Percentiles rank a stretch among this genome's conserved stretches.
phyloP scores from a whole-genome alignment of 2,888 invertebrate genomes.

The Laspeyria flexula region DNA sequence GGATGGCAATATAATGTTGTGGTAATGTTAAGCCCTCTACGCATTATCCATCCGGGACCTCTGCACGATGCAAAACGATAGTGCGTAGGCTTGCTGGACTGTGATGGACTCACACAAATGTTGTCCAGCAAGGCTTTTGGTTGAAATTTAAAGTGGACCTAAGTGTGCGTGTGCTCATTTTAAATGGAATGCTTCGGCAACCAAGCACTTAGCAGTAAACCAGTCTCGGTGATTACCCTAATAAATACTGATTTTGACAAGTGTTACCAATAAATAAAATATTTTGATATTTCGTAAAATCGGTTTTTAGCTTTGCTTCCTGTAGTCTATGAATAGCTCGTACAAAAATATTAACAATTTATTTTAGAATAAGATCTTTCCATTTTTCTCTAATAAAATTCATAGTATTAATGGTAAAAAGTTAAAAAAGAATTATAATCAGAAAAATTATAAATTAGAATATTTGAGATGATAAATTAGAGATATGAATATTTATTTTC shows the following conservation, averaged over 20 bases:
- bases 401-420: conserved; percentile 37
- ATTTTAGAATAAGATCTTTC: conserved; percentile 51
- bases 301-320: conserved; percentile 36
- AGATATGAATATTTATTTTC: conserved; percentile 70
- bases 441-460: conserved; percentile 62
- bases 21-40: too few relatives aligned
- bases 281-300: conserved; percentile 1
- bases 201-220: too few relatives aligned
- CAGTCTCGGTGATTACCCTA: too few relatives aligned
- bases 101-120: too few relatives aligned
- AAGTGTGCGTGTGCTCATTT: too few relatives aligned
- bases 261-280: conserved; percentile 9
- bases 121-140: too few relatives aligned
- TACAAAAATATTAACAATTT: conserved; percentile 45
- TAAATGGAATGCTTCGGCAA: too few relatives aligned
- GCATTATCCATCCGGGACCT: too few relatives aligned
- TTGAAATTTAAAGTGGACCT: too few relatives aligned
- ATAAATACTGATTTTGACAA: conserved; percentile 4
- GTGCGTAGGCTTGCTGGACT: too few relatives aligned
- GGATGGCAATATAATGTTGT: too few relatives aligned
- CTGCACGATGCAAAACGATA: too few relatives aligned
- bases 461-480: conserved; percentile 57
- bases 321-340: conserved; percentile 39
- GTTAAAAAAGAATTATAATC: conserved; percentile 52
- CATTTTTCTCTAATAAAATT: conserved; percentile 49